Base-by-base conservation (phyloP, 2,113 vertebrate genomes). In the Verasper variegatus region DNA sequence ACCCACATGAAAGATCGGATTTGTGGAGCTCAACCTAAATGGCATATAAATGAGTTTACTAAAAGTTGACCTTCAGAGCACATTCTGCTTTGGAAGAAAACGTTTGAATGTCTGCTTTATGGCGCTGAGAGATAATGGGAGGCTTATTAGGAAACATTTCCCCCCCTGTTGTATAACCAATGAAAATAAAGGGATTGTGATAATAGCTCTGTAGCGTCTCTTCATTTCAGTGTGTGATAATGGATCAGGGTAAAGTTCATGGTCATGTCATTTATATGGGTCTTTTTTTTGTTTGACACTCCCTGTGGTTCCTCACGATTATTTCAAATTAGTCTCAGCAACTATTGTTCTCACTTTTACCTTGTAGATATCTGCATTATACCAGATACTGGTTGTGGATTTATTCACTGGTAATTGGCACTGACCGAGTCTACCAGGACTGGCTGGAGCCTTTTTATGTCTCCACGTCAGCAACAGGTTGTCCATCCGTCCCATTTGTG, bases 1-100 rank as follows among this genome's bases (percentile, higher is more conserved):
- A 79, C 86, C 85, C 74, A 80, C 84, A 86, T 84, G 63, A 87
- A 83, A 92, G 80, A 76, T 40, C 0, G 71, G 78, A 69, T 15
- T 91, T 88, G 70, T 35, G 69, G 68, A 82, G 75, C 86, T 89
- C 68, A 76, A 68, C 80, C 82, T 82, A 89, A 93, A 90, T 87
- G 81, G 77, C 68, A 89, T 92, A 74, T 78, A 90, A 90, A 91
- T 87, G 77, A 92, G 81, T 89, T 89, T 79, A 89, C 73, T 71
- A 42, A 74, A 80, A 65, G 71, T 72, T 87, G 92, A 93, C 90
- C 92, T 94, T 92, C 82, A 68, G 76, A 82, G 80, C 87, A 89
- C 66, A 69, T 77, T 86, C 20, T 81, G 85, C 73, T 85, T 83
- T 18, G 35, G 58, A 84, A 85, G 82, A 84, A 90, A 87, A 66